Base-by-base conservation (phyloP, 2,888 invertebrate genomes). In the Mongoloraphidia duomilia region DNA sequence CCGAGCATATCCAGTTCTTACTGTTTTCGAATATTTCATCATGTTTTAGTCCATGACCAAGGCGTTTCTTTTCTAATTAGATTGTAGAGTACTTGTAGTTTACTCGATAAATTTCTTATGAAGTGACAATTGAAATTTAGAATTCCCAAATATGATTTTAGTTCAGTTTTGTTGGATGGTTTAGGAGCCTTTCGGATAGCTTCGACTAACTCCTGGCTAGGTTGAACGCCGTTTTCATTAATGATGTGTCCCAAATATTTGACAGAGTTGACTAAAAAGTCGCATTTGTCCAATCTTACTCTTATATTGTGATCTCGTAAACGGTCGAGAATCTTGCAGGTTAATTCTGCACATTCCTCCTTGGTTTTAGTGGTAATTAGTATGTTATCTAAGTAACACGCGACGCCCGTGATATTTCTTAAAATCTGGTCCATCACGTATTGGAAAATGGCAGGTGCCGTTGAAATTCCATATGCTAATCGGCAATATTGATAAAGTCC, bases 391-490 rank as follows among this genome's bases (percentile, higher is more conserved):
- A 57, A 17, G 34, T 56, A 50, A 45, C 55, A n/a, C 55, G 42
- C 57, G 9, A 55, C 52, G 36, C 48, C 53, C 8, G 49, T 50
- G 2, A 60, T 52, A 34, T 51, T 57, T 34, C 12, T 37, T 39
- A 63, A 49, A 36, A 63, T 40, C 17, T 51, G 41, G 44, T 64
- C 62, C 58, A 61, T 58, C 11, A 59, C 54, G 43, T 54, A 51
- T 50, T 61, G 59, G 49, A 60, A 62, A 49, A 60, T 57, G 17
- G 57, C 55, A 12, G 61, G 59, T 8, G 59, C 58, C 12, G 58
- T 55, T 2, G 59, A 53, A 38, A 63, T 57, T 9, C 61, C 63
- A 50, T 56, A 61, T 8, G 60, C 56, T 35, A 61, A 45, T 33
- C 60, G 53, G 9, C 53, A 55, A 50, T 56, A 57, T 11, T 47